Evolutionary conservation across 2,797 vertebrate species (phyloP).

Genomic region (Amniataba percoides): DNA sequence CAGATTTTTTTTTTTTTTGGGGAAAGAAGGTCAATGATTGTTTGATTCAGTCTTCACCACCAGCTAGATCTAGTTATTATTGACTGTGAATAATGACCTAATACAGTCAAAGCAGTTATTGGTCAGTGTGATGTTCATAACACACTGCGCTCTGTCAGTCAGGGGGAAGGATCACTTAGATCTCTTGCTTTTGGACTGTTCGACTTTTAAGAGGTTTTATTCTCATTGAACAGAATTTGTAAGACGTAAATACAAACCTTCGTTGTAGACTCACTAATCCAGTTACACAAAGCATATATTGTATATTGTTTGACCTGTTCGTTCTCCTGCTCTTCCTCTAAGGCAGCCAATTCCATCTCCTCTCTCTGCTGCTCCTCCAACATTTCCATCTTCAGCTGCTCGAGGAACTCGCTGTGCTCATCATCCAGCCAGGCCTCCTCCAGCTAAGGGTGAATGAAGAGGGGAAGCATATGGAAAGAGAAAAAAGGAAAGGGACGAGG

Average conservation of each 20-base stretch:
- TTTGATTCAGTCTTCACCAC: slow-evolving; percentile 34
- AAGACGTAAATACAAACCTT: slow-evolving; percentile 16
- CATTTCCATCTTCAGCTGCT: slow-evolving; percentile 97
- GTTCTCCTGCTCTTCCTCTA: slow-evolving; percentile 89
- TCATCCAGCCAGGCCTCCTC: slow-evolving; percentile 98
- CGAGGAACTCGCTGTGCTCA: slow-evolving; percentile 97
- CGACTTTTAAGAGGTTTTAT: slow-evolving; percentile 9
- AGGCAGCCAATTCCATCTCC: slow-evolving; percentile 89
- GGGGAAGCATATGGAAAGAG: slow-evolving; percentile 9
- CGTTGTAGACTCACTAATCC: slow-evolving; percentile 22
- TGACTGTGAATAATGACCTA: slow-evolving; percentile 43
- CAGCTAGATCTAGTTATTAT: slow-evolving; percentile 32
- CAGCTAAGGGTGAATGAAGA: slow-evolving; percentile 87
- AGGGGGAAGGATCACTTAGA: not conserved
- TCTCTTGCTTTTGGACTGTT: slow-evolving; percentile 12
- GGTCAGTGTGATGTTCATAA: slow-evolving; percentile 11
- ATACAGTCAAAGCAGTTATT: slow-evolving; percentile 38
- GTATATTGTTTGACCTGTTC: slow-evolving; percentile 65
- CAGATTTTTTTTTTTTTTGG: slow-evolving; percentile 19
- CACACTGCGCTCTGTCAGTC: not conserved
- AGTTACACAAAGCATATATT: slow-evolving; percentile 15
- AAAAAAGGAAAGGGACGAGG: not conserved
- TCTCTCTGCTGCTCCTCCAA: slow-evolving; percentile 93
- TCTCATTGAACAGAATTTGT: slow-evolving; percentile 20
- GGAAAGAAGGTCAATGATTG: slow-evolving; percentile 42